phyloP scores from a whole-genome alignment of 2,888 invertebrate genomes.

The Ormyrus pomaceus region DNA sequence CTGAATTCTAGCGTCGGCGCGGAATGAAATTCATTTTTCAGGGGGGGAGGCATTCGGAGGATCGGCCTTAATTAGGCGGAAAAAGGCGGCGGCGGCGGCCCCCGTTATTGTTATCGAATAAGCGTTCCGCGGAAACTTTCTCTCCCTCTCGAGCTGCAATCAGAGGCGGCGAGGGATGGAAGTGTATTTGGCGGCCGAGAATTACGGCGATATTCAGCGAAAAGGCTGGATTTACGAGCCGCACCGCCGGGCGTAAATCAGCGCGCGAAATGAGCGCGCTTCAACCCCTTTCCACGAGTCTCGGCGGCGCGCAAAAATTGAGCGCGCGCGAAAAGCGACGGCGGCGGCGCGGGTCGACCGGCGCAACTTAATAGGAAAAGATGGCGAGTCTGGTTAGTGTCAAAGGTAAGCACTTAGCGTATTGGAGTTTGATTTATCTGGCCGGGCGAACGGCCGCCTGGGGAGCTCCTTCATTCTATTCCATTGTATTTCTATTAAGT shows the following conservation, averaged over 20 bases:
- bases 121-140: too few species aligned
- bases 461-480: slow-evolving; percentile 68
- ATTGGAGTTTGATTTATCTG: slow-evolving; percentile 76
- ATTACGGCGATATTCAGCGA: slow-evolving; percentile 71
- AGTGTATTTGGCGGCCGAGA: slow-evolving; percentile 66
- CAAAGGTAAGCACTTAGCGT: slow-evolving; percentile 74
- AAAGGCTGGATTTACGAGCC: slow-evolving; percentile 70
- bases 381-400: slow-evolving; percentile 71
- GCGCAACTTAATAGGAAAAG: too few species aligned
- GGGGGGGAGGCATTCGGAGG: slow-evolving; percentile 5
- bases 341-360: too few species aligned
- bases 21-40: too few species aligned
- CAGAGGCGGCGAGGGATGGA: slow-evolving; percentile 55
- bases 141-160: slow-evolving; percentile 35
- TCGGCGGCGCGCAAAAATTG: too few species aligned
- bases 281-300: background rate
- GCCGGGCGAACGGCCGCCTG: slow-evolving; percentile 69
- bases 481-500: slow-evolving; percentile 73
- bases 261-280: slow-evolving; percentile 37
- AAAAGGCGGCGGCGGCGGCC: background rate
- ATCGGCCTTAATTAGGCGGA: slow-evolving; percentile 38
- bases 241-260: slow-evolving; percentile 46
- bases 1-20: too few species aligned
- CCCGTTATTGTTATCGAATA: too few species aligned
- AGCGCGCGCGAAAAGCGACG: too few species aligned